Percentiles rank a stretch among this genome's conserved stretches.
These are phyloP conservation scores for Conomelus anceps DNA, from an alignment of 2,888 invertebrate species.

Conservation along the genomic window DNA sequence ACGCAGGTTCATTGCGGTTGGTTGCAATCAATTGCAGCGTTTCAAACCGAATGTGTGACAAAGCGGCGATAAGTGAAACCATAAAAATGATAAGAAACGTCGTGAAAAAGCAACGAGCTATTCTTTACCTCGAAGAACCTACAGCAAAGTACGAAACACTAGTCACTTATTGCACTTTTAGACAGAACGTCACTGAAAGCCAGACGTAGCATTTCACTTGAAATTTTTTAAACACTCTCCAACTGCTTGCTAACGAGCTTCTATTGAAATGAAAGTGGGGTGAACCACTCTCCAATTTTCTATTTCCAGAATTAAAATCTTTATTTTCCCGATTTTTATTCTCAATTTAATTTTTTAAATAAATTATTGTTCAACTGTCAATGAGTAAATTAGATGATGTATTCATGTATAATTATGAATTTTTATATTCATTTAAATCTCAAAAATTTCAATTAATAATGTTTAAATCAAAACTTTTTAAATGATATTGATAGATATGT, in stretches of 20 bases:
- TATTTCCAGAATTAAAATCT: neutral
- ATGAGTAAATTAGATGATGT: no score
- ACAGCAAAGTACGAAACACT: neutral
- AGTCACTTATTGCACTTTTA: neutral
- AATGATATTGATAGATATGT: no score
- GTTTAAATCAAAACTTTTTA: no score
- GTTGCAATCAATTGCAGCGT: neutral
- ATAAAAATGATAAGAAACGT: neutral
- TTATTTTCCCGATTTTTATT: slow-evolving; percentile 20
- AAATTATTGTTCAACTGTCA: no score
- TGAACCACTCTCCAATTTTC: neutral
- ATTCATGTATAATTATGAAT: no score
- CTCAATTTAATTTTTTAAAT: no score
- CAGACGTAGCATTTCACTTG: neutral
- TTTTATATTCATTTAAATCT: no score
- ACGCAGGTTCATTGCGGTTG: no score
- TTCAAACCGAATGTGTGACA: neutral
- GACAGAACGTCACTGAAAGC: neutral
- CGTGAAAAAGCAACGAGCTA: neutral
- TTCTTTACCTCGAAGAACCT: neutral
- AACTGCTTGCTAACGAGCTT: neutral
- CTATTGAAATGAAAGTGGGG: neutral
- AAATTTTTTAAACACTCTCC: neutral
- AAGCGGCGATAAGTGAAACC: neutral
- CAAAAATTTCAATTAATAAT: no score